These are phyloP conservation scores for Noctua pronuba DNA, from an alignment of 2,888 invertebrate genomes.

Conservation along the genomic window DNA sequence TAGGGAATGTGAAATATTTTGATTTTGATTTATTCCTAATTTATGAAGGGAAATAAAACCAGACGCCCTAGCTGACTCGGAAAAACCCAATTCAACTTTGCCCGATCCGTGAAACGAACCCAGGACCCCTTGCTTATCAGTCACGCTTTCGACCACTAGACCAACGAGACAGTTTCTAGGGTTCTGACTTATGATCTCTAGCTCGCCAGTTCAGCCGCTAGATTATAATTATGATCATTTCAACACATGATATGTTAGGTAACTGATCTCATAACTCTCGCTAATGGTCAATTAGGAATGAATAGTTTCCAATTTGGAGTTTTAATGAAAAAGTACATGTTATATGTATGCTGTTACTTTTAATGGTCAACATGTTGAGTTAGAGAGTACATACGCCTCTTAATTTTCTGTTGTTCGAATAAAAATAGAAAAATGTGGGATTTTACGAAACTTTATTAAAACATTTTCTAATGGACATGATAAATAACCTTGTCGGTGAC, in stretches of 20 bases:
- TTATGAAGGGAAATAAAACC: no score
- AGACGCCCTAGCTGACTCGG: no score
- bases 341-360: constrained; percentile 21
- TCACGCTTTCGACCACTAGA: background rate
- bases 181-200: background rate
- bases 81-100: no score
- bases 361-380: constrained; percentile 7
- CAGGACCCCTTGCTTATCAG: background rate
- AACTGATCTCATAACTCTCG: constrained; percentile 1
- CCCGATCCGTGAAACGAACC: background rate
- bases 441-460: background rate
- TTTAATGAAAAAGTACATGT: constrained; percentile 2
- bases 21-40: no score
- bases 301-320: background rate
- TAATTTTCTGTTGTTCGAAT: background rate
- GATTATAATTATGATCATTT: background rate
- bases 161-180: background rate
- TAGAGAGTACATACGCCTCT: background rate
- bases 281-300: background rate
- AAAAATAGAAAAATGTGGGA: background rate
- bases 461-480: constrained; percentile 5
- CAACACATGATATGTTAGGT: background rate
- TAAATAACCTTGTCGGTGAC: constrained; percentile 6
- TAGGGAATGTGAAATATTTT: no score
- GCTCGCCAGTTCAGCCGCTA: background rate